Evolutionary conservation across 2,888 invertebrate genomes (phyloP).

Genomic region (Dendrolimus pini): DNA sequence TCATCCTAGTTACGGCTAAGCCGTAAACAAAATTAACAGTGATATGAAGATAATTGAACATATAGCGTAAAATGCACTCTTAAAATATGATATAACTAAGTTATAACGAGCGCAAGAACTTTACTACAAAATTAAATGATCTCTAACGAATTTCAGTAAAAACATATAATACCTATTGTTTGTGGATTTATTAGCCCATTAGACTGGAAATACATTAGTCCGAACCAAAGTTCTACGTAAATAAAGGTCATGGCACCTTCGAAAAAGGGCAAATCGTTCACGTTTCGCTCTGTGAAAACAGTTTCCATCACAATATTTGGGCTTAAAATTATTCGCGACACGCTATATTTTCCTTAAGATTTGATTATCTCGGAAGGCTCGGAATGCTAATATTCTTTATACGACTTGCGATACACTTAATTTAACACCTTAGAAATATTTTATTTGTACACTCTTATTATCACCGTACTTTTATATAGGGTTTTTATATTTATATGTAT

Average conservation of each 20-base stretch:
- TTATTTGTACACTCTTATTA: not conserved
- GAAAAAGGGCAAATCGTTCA: not conserved
- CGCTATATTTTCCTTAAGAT: slow-evolving; percentile 51
- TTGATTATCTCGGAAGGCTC: slow-evolving; percentile 24
- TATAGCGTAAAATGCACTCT: no score
- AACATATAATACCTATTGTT: no score
- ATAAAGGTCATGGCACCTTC: not conserved
- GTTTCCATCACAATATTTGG: slow-evolving; percentile 29
- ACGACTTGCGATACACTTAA: not conserved
- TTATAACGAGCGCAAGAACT: no score
- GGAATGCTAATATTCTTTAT: slow-evolving; percentile 2
- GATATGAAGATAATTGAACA: no score
- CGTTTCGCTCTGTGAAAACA: not conserved
- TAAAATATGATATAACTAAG: no score
- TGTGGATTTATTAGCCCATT: no score
- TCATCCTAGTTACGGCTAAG: no score
- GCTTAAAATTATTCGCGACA: slow-evolving; percentile 40
- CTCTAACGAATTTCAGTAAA: no score
- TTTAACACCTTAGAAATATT: not conserved
- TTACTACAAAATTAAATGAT: no score
- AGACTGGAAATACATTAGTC: no score
- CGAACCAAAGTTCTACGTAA: not conserved
- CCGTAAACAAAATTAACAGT: no score
- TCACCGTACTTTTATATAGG: not conserved
- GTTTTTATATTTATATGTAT: not conserved